phyloP scores from a whole-genome alignment of 1,140 invertebrate species.

The Cyclina sinensis region DNA sequence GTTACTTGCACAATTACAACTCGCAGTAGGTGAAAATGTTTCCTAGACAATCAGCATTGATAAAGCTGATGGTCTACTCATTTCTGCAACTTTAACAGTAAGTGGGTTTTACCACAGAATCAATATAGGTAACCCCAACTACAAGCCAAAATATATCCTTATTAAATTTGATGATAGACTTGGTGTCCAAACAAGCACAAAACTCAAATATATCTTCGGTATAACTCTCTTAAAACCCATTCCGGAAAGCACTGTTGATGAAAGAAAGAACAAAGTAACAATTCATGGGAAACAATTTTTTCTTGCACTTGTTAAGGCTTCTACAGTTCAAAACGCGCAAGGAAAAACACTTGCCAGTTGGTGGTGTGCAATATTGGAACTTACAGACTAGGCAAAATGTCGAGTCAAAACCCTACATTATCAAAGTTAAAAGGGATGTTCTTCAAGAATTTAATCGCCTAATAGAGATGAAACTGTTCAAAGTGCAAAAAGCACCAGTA shows the following conservation, averaged over 20 bases:
- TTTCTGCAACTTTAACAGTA: neutral
- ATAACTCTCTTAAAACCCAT: no score
- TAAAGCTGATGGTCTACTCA: neutral
- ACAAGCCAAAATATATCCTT: neutral
- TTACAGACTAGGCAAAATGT: neutral
- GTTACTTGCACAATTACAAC: neutral
- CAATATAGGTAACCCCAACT: neutral
- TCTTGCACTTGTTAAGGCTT: neutral
- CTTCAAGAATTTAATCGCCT: neutral
- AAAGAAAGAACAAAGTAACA: neutral
- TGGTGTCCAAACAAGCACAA: no score
- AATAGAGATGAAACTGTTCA: neutral
- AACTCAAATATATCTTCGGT: no score
- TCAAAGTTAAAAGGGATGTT: neutral
- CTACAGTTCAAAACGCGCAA: neutral
- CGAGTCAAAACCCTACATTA: neutral
- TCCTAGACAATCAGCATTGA: neutral
- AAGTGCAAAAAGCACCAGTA: neutral
- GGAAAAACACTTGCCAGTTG: neutral
- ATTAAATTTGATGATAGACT: neutral
- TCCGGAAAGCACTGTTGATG: neutral
- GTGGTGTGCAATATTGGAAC: neutral
- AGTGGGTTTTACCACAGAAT: neutral
- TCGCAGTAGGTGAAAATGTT: neutral
- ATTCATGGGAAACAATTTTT: neutral